Percentiles rank a stretch among this genome's conserved stretches.
phyloP scores from a whole-genome alignment of 2,888 invertebrate species.

The Caradrina kadenii region DNA sequence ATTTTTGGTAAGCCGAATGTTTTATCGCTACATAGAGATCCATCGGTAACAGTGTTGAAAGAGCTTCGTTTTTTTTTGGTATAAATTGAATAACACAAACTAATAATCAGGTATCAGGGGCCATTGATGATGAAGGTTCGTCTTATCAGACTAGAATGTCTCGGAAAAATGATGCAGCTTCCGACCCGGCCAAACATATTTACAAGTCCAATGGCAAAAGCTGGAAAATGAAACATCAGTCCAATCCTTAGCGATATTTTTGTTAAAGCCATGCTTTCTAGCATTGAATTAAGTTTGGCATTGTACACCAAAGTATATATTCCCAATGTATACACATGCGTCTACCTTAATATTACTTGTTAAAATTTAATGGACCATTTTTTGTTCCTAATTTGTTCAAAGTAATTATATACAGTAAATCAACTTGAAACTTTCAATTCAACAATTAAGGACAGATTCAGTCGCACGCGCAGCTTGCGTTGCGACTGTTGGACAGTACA shows the following conservation, averaged over 20 bases:
- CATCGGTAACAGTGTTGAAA: conserved; percentile 89
- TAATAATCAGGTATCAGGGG: conserved; percentile 85
- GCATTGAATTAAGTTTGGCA: conserved; percentile 84
- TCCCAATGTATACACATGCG: conserved; percentile 80
- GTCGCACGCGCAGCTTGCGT: conserved; percentile 50
- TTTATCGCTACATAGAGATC: conserved; percentile 85
- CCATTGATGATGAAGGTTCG: conserved; percentile 63
- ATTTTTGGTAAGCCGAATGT: conserved; percentile 85
- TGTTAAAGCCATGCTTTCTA: conserved; percentile 83
- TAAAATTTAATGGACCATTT: conserved; percentile 88
- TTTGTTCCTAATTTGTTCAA: conserved; percentile 86
- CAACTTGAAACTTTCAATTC: conserved; percentile 67
- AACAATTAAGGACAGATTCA: conserved; percentile 61
- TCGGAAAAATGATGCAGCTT: conserved; percentile 77
- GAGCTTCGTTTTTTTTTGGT: conserved; percentile 89
- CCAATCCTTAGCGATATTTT: conserved; percentile 78
- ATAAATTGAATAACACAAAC: conserved; percentile 87
- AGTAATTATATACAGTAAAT: conserved; percentile 79
- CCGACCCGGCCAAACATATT: conserved; percentile 79
- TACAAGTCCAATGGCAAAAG: conserved; percentile 83
- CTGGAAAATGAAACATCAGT: conserved; percentile 78
- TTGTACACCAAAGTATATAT: conserved; percentile 81
- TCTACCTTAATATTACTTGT: conserved; percentile 83
- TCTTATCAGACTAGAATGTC: conserved; percentile 83
- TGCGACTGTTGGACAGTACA: conserved; percentile 67